A percentile compares a stretch with the other conserved stretches of the same genome.
phyloP scores from a whole-genome alignment of 2,113 vertebrate species.

The Mobula hypostoma region DNA sequence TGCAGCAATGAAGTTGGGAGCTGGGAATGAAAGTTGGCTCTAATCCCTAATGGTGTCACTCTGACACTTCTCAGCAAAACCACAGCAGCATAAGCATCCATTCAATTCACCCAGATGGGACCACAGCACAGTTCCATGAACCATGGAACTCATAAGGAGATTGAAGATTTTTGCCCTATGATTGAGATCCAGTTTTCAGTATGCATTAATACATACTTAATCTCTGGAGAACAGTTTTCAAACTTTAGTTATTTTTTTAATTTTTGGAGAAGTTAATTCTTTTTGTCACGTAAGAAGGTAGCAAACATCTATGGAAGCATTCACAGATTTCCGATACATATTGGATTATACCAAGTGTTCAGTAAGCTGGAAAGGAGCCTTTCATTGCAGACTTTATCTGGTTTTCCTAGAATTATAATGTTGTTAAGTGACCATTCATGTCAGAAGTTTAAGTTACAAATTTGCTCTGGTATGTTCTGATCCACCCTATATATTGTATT shows the following conservation, averaged over 20 bases:
- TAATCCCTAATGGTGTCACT: not conserved
- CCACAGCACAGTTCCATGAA: not conserved
- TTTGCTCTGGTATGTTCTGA: not conserved
- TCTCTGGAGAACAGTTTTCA: not conserved
- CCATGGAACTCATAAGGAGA: not conserved
- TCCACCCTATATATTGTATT: not conserved
- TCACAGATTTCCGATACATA: no score
- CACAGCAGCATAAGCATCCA: not conserved
- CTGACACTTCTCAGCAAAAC: not conserved
- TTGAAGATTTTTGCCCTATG: not conserved
- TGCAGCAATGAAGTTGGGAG: not conserved
- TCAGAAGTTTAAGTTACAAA: not conserved
- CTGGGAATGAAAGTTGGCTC: not conserved
- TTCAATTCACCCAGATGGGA: not conserved
- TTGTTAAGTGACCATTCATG: not conserved
- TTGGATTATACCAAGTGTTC: no score
- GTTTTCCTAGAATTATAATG: not conserved
- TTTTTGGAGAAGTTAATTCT: not conserved
- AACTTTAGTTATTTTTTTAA: not conserved
- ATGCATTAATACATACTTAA: not conserved
- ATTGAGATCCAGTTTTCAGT: not conserved
- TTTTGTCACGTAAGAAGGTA: not conserved
- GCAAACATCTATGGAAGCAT: not conserved
- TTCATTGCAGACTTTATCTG: not conserved
- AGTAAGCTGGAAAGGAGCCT: not conserved